Evolutionary conservation across 2,113 vertebrate genomes (phyloP), one percentile per base, ranked within the genome.

Genomic region (Nanorana parkeri): DNA sequence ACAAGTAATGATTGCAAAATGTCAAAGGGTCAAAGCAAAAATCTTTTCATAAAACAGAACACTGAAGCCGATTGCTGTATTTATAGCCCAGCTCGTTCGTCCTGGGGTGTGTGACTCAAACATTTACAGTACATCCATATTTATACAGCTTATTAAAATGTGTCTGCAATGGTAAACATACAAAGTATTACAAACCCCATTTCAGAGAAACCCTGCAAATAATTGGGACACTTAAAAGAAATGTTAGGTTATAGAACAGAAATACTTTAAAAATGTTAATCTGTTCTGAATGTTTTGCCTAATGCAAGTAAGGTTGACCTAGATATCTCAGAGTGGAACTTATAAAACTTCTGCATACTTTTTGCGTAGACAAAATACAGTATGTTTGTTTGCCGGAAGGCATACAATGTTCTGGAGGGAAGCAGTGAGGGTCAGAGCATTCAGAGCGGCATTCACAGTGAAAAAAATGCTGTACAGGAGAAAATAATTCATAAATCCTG

Each of bases 141-240:
- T 75, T 82, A 58, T 66, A 60, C 28, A 29, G 21, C 29, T 75
- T 75, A 75, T 75, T 60, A 75, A 32, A 61, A 75, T 32, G 28
- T 7, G 4, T 58, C 55, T 61, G 55, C 54, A 56, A 21, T 3
- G 41, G 66, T 29, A 69, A 69, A 60, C 66, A 21, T 41, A 1
- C 41, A 67, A 52, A 78, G 28, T 47, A 24, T 63, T 36, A 63
- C 41, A 51, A 16, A 56, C 29, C 10, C 0, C n/a, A 55, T 63
- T 64, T 65, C 47, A 78, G n/a, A 26, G 56, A 78, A 78, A 60
- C 58, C 5, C 3, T 68, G 7, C 54, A 60, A 60, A 26, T 68
- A 79, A 41, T 36, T 79, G 65, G 29, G 69, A 67, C 24, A 17
- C 20, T 29, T 68, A 21, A 32, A 79, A 60, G 16, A 11, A 78